phyloP scores from a whole-genome alignment of 1,140 invertebrate species.

The Argopecten irradians region DNA sequence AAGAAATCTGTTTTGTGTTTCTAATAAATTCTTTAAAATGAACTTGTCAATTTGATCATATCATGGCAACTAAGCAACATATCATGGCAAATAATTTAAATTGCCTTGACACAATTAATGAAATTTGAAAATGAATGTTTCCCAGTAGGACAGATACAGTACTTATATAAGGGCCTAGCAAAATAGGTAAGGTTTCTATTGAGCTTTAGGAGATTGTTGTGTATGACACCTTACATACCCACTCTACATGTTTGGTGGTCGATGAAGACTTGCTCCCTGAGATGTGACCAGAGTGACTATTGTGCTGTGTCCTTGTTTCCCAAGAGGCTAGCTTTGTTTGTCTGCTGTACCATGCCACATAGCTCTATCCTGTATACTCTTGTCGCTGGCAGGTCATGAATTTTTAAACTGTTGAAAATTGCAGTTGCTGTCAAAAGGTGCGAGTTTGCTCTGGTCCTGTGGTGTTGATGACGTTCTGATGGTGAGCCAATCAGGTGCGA shows the following conservation, averaged over 20 bases:
- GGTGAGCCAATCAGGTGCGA: background rate
- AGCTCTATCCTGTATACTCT: background rate
- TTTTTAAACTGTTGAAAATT: conserved; percentile 23
- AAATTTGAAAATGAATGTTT: no score
- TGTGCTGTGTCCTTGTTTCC: background rate
- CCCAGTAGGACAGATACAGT: no score
- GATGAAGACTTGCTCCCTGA: background rate
- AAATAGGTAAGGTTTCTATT: no score
- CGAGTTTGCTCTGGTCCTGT: background rate
- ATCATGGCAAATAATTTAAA: no score
- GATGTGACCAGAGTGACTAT: background rate
- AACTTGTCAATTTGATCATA: no score
- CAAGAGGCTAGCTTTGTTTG: background rate
- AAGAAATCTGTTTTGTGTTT: no score
- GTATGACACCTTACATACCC: background rate
- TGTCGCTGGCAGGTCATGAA: background rate
- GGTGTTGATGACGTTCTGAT: background rate
- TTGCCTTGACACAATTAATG: no score
- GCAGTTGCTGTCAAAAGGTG: conserved; percentile 15
- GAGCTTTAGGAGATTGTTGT: background rate
- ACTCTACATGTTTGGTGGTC: background rate
- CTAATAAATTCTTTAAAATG: no score
- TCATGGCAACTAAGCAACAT: no score
- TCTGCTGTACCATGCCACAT: background rate
- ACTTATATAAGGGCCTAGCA: no score